Conservation (phyloP, 2,113 vertebrate species). For the Pardalotus punctatus region DNA sequence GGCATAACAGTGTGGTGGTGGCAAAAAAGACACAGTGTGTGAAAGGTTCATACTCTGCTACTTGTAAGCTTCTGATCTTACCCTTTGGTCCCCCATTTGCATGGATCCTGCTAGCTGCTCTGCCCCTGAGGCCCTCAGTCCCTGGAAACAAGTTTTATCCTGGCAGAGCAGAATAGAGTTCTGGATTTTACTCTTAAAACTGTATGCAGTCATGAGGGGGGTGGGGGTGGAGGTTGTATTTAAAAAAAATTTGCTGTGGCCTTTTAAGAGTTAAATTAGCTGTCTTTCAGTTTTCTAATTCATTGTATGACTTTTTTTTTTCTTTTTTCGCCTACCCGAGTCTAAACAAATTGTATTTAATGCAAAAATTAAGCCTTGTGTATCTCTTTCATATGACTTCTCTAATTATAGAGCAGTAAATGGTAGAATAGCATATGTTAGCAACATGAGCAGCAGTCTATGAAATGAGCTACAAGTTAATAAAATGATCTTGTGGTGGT, state of each 20-base stretch:
- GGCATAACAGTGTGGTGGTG: neutral
- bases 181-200: neutral
- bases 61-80: neutral
- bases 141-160: neutral
- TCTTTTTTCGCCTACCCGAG: conserved; percentile 18
- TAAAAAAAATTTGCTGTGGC: neutral
- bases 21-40: neutral
- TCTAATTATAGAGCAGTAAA: conserved; percentile 74
- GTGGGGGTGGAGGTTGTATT: rapidly evolving
- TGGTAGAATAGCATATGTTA: conserved; percentile 72
- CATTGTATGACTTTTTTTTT: neutral
- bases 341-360: conserved; percentile 67
- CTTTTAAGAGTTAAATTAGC: neutral
- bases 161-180: neutral
- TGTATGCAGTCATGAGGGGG: neutral
- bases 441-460: conserved; percentile 77
- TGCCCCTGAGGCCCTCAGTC: neutral
- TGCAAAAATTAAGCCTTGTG: conserved; percentile 58
- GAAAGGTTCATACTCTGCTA: neutral
- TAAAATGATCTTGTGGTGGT: conserved; percentile 72
- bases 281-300: conserved; percentile 5
- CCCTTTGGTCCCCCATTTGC: neutral
- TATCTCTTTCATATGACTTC: conserved; percentile 71
- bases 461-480: conserved; percentile 75
- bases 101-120: neutral